Conservation (phyloP, 2,113 vertebrate species). For the Octodon degus region DNA sequence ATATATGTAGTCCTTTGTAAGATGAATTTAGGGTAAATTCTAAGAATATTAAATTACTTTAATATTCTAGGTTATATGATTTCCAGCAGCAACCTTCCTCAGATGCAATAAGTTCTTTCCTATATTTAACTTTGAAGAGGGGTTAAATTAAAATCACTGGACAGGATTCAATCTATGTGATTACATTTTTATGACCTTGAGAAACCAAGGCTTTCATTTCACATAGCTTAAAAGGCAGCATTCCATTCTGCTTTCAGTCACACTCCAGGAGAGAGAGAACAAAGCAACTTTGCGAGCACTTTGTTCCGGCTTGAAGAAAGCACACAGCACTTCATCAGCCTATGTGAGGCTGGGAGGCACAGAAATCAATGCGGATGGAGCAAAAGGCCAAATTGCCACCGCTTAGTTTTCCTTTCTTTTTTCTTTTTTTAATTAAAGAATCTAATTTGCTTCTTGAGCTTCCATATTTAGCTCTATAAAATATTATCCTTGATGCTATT, state of each 20-base stretch:
- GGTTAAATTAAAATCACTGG: slow-evolving; percentile 55
- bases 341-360: slow-evolving; percentile 41
- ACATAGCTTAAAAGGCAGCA: slow-evolving; percentile 56
- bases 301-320: slow-evolving; percentile 68
- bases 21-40: background rate
- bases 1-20: background rate
- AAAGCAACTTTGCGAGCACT: slow-evolving; percentile 56
- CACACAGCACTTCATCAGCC: slow-evolving; percentile 49
- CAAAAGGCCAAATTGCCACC: slow-evolving; percentile 71
- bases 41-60: background rate
- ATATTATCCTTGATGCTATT: slow-evolving; percentile 42
- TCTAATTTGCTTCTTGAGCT: slow-evolving; percentile 65
- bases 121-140: slow-evolving; percentile 26
- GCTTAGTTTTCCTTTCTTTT: slow-evolving; percentile 31
- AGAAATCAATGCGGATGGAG: slow-evolving; percentile 53
- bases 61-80: slow-evolving; percentile 27
- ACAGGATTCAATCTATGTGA: slow-evolving; percentile 20
- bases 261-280: slow-evolving; percentile 43
- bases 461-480: slow-evolving; percentile 62
- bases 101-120: background rate
- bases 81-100: slow-evolving; percentile 38
- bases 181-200: slow-evolving; percentile 71
- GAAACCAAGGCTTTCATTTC: slow-evolving; percentile 64
- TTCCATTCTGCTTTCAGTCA: background rate
- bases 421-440: slow-evolving; percentile 64